Conservation (phyloP, 2,888 invertebrate genomes). For the Mesorhabditis spiculigera region DNA sequence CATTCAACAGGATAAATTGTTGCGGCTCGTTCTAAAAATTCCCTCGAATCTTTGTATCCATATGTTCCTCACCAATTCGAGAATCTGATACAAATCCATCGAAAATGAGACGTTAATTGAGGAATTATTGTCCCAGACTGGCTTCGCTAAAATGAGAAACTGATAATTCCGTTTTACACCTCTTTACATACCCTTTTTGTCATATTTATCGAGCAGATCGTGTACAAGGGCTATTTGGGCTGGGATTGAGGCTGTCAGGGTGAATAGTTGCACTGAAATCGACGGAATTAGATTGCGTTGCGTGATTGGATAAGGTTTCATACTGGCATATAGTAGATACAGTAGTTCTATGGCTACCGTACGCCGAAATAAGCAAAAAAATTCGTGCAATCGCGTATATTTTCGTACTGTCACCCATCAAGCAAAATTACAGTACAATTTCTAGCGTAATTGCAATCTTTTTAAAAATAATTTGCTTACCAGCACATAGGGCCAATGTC, state of each 20-base stretch:
- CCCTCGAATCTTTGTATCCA: neutral
- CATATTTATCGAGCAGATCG: conserved; percentile 41
- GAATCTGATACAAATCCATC: conserved; percentile 56
- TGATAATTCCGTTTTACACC: neutral
- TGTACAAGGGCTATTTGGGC: conserved; percentile 39
- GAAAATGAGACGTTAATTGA: conserved; percentile 56
- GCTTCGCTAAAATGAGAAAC: conserved; percentile 38
- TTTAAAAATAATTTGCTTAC: too few species aligned
- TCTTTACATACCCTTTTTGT: conserved; percentile 27
- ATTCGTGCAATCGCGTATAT: too few species aligned
- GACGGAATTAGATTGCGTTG: too few species aligned
- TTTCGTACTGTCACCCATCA: too few species aligned
- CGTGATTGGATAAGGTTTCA: too few species aligned
- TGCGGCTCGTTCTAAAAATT: conserved; percentile 53
- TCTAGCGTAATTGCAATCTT: too few species aligned
- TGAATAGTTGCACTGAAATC: conserved; percentile 11
- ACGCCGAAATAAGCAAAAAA: too few species aligned
- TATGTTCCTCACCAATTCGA: conserved; percentile 42
- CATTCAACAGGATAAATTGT: conserved; percentile 54
- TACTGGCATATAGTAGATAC: too few species aligned
- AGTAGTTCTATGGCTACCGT: too few species aligned
- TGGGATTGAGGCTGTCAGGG: conserved; percentile 19
- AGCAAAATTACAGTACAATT: too few species aligned
- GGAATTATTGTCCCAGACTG: conserved; percentile 54
- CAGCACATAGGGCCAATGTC: too few species aligned